phyloP scores from a whole-genome alignment of 2,888 invertebrate genomes.

The Arctia plantaginis region DNA sequence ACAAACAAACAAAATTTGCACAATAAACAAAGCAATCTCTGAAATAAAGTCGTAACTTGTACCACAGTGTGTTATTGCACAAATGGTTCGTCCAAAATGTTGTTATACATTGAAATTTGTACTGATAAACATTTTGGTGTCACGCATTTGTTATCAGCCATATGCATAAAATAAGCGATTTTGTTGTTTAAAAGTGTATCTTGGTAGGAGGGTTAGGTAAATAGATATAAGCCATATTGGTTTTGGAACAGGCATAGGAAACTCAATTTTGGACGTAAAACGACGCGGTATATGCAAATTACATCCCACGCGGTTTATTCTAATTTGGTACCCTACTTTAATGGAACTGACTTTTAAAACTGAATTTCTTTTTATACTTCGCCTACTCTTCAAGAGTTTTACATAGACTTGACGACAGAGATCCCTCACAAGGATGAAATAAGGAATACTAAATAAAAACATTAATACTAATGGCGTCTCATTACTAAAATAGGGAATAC shows the following conservation, averaged over 20 bases:
- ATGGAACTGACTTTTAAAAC: constrained; percentile 44
- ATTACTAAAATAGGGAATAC: background rate
- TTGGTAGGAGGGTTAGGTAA: constrained; percentile 24
- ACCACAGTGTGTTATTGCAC: constrained; percentile 29
- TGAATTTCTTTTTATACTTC: constrained; percentile 37
- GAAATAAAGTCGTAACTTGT: constrained; percentile 36
- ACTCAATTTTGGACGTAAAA: constrained; percentile 64
- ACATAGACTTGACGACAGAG: constrained; percentile 13
- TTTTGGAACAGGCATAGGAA: constrained; percentile 60
- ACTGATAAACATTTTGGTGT: constrained; percentile 23
- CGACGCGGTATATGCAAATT: constrained; percentile 61
- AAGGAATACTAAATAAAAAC: background rate
- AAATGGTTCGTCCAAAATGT: constrained; percentile 25
- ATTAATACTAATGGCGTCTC: background rate
- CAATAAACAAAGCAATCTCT: constrained; percentile 47
- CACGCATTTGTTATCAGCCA: constrained; percentile 42
- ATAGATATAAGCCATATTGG: constrained; percentile 62
- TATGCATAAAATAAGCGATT: constrained; percentile 49
- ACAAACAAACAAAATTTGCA: constrained; percentile 52
- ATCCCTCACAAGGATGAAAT: background rate
- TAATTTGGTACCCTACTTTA: constrained; percentile 34
- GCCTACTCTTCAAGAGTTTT: constrained; percentile 16
- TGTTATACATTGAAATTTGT: constrained; percentile 41
- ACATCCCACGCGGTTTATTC: constrained; percentile 22
- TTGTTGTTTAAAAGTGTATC: constrained; percentile 27